Evolutionary conservation across 2,888 invertebrate species (phyloP).

Genomic region (Palloptera scutellata): DNA sequence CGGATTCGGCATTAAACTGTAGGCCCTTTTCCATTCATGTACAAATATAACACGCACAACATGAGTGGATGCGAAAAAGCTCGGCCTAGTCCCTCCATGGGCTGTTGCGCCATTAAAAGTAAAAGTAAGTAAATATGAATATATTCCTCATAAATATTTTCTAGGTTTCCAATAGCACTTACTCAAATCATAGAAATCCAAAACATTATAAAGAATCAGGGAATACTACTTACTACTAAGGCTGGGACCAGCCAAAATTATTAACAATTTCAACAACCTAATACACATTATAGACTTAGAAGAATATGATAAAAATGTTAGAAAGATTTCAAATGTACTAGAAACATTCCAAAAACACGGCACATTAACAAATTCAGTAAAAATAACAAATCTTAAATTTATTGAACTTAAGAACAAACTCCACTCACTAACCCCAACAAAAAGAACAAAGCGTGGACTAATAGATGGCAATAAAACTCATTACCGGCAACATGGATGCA

Average conservation of each 20-base stretch:
- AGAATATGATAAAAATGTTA: neutral
- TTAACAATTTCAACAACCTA: conserved; percentile 7
- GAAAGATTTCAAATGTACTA: neutral
- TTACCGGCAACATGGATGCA: conserved; percentile 38
- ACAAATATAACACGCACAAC: too few species aligned
- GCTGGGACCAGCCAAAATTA: neutral
- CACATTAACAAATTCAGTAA: neutral
- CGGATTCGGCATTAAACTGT: too few species aligned
- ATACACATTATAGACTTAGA: conserved; percentile 1
- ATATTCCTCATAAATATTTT: too few species aligned
- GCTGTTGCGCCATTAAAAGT: too few species aligned
- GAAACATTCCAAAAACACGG: conserved; percentile 4
- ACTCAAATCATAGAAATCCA: conserved; percentile 9
- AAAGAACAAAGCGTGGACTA: conserved; percentile 30
- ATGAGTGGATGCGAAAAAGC: too few species aligned
- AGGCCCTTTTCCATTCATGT: too few species aligned
- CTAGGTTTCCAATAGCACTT: neutral
- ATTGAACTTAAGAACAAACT: conserved; percentile 27
- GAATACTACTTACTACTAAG: neutral
- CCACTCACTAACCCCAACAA: conserved; percentile 14
- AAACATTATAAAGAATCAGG: conserved; percentile 5
- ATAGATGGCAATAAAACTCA: conserved; percentile 35
- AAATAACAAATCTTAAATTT: conserved; percentile 29
- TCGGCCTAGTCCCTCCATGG: too few species aligned
- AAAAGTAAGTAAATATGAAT: too few species aligned